Conservation (phyloP, 1,140 invertebrate species). For the Drosophila kikkawai region DNA sequence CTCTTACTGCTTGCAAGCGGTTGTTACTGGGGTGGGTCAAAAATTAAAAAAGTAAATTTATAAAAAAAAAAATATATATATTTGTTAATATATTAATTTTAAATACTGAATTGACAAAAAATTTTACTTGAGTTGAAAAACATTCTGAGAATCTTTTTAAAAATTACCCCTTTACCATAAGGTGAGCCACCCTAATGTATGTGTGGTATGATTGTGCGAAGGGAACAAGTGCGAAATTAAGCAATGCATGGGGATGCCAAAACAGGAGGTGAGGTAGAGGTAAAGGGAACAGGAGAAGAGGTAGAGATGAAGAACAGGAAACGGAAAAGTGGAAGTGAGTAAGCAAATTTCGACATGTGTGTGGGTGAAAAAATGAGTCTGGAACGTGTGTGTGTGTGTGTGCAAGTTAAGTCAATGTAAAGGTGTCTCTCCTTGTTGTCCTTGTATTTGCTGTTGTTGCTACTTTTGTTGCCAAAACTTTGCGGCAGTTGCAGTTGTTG, state of each 20-base stretch:
- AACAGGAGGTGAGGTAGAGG: slow-evolving; percentile 3
- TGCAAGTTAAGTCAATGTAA: slow-evolving; percentile 43
- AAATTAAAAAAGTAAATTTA: neutral
- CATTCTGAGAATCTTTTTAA: neutral
- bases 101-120: neutral
- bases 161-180: neutral
- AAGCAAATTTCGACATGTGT: slow-evolving; percentile 63
- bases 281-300: neutral
- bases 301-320: slow-evolving; percentile 25
- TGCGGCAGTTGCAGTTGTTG: slow-evolving; percentile 45
- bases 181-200: slow-evolving; percentile 16
- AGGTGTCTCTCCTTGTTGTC: slow-evolving; percentile 54
- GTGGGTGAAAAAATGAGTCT: slow-evolving; percentile 31
- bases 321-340: slow-evolving; percentile 65
- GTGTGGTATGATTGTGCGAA: slow-evolving; percentile 21
- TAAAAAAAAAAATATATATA: no score
- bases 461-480: slow-evolving; percentile 39
- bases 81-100: no score
- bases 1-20: neutral
- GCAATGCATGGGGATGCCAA: slow-evolving; percentile 49
- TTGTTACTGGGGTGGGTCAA: slow-evolving; percentile 10
- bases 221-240: slow-evolving; percentile 75
- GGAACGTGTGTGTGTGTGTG: slow-evolving; percentile 5
- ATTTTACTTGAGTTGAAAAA: neutral
- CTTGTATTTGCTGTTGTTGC: slow-evolving; percentile 39